These are phyloP conservation scores for Dermatemys mawii DNA, from an alignment of 2,113 vertebrate genomes.

Conservation along the genomic window DNA sequence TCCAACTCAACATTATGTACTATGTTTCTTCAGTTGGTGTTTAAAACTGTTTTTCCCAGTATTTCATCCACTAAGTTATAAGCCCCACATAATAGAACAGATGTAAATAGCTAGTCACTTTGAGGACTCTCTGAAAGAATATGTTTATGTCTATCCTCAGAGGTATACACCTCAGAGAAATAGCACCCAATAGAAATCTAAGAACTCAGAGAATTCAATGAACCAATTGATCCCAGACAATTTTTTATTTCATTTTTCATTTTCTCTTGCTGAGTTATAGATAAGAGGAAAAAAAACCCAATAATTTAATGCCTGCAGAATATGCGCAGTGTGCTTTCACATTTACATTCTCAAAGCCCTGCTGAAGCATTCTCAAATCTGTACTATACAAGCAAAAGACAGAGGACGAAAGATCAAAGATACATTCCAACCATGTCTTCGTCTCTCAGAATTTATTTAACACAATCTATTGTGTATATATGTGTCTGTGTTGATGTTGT, in stretches of 20 bases:
- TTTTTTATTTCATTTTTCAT: slow-evolving; percentile 22
- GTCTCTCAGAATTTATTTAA: background rate
- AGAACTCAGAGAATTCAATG: slow-evolving; percentile 20
- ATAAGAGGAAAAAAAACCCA: background rate
- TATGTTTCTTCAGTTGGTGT: background rate
- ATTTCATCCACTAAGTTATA: background rate
- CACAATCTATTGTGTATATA: background rate
- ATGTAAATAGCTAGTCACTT: background rate
- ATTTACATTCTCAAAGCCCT: background rate
- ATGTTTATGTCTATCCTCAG: background rate
- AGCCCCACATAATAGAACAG: background rate
- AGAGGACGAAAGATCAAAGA: background rate
- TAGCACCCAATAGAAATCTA: background rate
- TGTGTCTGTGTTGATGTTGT: background rate
- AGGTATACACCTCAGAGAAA: background rate
- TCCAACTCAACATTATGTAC: background rate
- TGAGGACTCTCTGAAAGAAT: background rate
- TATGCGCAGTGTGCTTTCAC: background rate
- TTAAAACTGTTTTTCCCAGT: background rate
- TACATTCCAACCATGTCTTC: background rate
- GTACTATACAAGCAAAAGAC: background rate
- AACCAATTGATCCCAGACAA: background rate
- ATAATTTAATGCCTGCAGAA: background rate
- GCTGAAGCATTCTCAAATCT: background rate
- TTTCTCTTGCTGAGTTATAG: slow-evolving; percentile 1